These are phyloP conservation scores for Gymnothorax reevesii DNA, from an alignment of 2,797 vertebrate genomes.

Conservation along the genomic window DNA sequence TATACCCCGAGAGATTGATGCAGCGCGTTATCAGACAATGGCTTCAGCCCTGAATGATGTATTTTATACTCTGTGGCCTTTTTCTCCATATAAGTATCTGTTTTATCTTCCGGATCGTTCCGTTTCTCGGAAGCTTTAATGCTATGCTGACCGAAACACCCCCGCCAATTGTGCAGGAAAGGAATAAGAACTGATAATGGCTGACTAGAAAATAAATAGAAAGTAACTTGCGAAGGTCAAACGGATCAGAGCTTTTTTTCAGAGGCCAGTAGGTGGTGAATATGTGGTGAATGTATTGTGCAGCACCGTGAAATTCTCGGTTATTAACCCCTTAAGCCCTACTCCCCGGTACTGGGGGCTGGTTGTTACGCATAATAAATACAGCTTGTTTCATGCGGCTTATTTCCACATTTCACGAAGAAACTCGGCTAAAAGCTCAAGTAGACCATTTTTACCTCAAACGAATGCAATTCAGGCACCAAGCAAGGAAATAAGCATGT, in stretches of 20 bases:
- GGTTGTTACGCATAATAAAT: too few relatives aligned
- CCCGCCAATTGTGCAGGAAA: not conserved
- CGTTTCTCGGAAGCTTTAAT: not conserved
- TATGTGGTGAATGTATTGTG: not conserved
- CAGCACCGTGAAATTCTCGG: not conserved
- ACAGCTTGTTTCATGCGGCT: too few relatives aligned
- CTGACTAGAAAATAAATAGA: slow-evolving; percentile 3
- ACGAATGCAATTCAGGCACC: too few relatives aligned
- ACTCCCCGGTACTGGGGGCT: too few relatives aligned
- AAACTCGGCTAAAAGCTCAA: too few relatives aligned
- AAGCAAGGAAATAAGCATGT: too few relatives aligned
- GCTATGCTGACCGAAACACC: not conserved
- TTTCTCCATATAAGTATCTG: not conserved
- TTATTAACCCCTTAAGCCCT: too few relatives aligned
- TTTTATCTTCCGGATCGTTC: not conserved
- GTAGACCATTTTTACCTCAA: too few relatives aligned
- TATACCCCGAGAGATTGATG: slow-evolving; percentile 13
- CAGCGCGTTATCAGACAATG: slow-evolving; percentile 16
- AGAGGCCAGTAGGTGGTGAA: not conserved
- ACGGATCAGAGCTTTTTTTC: not conserved
- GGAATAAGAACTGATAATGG: slow-evolving; percentile 14
- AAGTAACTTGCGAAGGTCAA: slow-evolving; percentile 13
- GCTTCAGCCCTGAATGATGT: slow-evolving; percentile 12
- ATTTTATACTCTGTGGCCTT: not conserved
- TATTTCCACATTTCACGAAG: too few relatives aligned